Evolutionary conservation across 2,888 invertebrate genomes (phyloP).

Genomic region (Polietes domitor): DNA sequence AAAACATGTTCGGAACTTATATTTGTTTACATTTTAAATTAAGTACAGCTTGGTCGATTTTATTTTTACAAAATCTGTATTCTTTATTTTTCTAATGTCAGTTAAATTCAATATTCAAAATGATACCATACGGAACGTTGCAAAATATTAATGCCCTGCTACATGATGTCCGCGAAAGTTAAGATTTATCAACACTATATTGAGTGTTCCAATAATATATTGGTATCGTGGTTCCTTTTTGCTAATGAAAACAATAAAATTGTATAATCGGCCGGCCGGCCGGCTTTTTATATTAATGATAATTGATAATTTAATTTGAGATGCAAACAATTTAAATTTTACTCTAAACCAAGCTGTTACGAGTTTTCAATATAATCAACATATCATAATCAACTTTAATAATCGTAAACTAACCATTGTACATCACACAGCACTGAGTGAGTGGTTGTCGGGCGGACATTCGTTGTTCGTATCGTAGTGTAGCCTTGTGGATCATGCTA

Average conservation of each 20-base stretch:
- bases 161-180: too few relatives aligned
- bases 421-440: neutral
- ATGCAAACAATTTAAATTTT: slow-evolving; percentile 20
- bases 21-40: too few relatives aligned
- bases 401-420: slow-evolving; percentile 39
- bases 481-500: slow-evolving; percentile 57
- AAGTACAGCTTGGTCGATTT: too few relatives aligned
- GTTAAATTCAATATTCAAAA: too few relatives aligned
- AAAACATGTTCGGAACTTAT: too few relatives aligned
- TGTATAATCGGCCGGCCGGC: slow-evolving; percentile 27
- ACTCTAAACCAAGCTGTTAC: neutral
- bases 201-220: too few relatives aligned
- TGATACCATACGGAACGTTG: too few relatives aligned
- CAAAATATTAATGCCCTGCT: too few relatives aligned
- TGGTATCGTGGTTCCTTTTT: too few relatives aligned
- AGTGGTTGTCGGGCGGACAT: neutral
- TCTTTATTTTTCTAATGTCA: too few relatives aligned
- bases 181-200: too few relatives aligned
- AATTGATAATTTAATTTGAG: slow-evolving; percentile 43
- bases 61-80: too few relatives aligned
- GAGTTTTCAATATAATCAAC: slow-evolving; percentile 36
- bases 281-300: slow-evolving; percentile 48
- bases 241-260: slow-evolving; percentile 29
- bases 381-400: slow-evolving; percentile 54
- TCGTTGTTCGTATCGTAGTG: slow-evolving; percentile 31